A percentile compares a stretch with the other conserved stretches of the same genome.
Evolutionary conservation across 2,113 vertebrate genomes (phyloP).

Genomic region (Peromyscus californicus): DNA sequence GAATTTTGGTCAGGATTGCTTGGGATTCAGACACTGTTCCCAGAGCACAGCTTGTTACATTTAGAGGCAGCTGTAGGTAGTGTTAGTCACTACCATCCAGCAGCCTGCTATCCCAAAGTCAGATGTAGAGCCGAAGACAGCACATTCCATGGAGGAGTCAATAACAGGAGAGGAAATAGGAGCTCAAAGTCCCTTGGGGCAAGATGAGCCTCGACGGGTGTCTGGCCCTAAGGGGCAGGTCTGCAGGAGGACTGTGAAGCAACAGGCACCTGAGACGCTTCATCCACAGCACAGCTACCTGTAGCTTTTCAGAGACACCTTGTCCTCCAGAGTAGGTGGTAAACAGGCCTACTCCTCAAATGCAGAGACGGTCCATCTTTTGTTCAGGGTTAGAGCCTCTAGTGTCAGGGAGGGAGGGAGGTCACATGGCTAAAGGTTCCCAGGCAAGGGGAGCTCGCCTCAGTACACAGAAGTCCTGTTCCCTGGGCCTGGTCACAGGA

Average conservation of each 20-base stretch:
- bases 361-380: not conserved
- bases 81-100: not conserved
- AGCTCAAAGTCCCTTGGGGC: not conserved
- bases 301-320: not conserved
- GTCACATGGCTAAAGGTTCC: not conserved
- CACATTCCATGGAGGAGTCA: not conserved
- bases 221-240: fast-evolving
- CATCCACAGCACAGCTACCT: not conserved
- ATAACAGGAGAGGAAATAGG: not conserved
- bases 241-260: not conserved
- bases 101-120: not conserved
- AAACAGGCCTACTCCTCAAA: not conserved
- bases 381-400: not conserved
- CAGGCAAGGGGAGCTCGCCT: not conserved
- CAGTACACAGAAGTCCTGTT: not conserved
- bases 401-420: too few relatives aligned
- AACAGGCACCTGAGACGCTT: not conserved
- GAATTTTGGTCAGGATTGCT: not conserved
- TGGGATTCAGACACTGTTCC: not conserved
- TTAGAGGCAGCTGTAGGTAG: not conserved
- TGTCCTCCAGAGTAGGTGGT: not conserved
- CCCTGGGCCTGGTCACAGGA: not conserved
- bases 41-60: not conserved
- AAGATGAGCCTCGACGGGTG: not conserved
- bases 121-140: not conserved